Evolutionary conservation across 2,113 vertebrate genomes (phyloP), one percentile per base, ranked within the genome.

Genomic region (Gulo gulo): DNA sequence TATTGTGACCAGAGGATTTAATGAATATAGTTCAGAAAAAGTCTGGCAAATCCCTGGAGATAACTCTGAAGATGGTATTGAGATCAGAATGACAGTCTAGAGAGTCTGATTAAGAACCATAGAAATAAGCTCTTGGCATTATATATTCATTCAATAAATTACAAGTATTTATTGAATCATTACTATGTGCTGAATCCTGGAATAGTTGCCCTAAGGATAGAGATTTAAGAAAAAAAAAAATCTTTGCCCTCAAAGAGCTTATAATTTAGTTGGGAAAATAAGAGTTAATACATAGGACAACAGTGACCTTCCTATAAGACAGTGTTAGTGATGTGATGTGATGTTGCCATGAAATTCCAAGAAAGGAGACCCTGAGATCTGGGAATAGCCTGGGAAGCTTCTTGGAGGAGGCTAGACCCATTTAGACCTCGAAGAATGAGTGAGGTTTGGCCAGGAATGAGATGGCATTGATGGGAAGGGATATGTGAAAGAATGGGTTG

Each of bases 31-130:
- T 81, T 84, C 59, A 31, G 55, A 76, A 71, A 85, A 52, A 47
- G 50, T 83, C 79, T 88, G 63, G 36, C 26, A 82, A 2, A 47
- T 73, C 50, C 91, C 26, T 65, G 79, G 52, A 78, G 71, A 34
- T 65, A 52, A 39, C 34, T 24, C 36, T 91, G 55, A 93, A 26
- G 16, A 85, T 65, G 52, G 4, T 42, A 65, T 29, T 50, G 69
- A 96, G 95, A 61, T 93, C 78, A 71, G 83, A 96, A 84, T 31
- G 39, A 52, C 45, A 55, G 31, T 76, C 79, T 63, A 57, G 91
- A 93, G 34, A 67, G 50, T 83, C 87, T 80, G 73, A 76, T 76
- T 76, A 42, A 80, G 81, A 90, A 85, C 45, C 1, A 4, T 15
- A 82, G 92, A 50, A 55, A 80, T 67, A 92, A 65, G 39, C 45